phyloP scores from a whole-genome alignment of 2,888 invertebrate genomes.

The Pachymerium ferrugineum region DNA sequence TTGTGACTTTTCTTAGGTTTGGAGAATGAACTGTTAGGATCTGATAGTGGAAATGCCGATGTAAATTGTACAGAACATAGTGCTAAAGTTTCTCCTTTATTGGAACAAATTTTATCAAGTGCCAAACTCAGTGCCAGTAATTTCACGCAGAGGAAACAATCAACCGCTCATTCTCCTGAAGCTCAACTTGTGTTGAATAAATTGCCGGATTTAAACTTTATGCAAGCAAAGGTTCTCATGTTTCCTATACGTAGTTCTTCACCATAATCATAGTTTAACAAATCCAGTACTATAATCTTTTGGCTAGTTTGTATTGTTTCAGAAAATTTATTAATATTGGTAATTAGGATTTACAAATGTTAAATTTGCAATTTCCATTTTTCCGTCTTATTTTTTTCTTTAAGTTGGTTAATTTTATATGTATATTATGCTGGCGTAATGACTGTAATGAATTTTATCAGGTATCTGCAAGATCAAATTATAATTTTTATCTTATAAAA shows the following conservation, averaged over 20 bases:
- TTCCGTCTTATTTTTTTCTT: too few relatives aligned
- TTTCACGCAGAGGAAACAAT: conserved; percentile 38
- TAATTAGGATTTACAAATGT: too few relatives aligned
- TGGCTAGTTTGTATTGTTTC: too few relatives aligned
- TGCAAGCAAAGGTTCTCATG: conserved; percentile 49
- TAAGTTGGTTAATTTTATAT: too few relatives aligned
- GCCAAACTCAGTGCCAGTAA: conserved; percentile 43
- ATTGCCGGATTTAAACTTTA: conserved; percentile 47
- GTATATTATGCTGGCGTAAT: too few relatives aligned
- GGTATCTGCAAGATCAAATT: too few relatives aligned
- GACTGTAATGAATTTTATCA: too few relatives aligned
- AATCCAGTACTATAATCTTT: too few relatives aligned
- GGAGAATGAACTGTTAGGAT: conserved; percentile 42
- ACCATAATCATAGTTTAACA: background rate
- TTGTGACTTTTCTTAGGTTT: conserved; percentile 39
- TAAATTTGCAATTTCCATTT: too few relatives aligned
- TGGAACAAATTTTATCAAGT: conserved; percentile 45
- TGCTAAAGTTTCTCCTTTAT: conserved; percentile 41
- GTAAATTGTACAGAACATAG: conserved; percentile 5
- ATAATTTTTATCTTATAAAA: too few relatives aligned
- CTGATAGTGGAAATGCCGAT: conserved; percentile 36
- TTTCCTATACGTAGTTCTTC: conserved; percentile 42
- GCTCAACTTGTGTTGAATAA: conserved; percentile 44
- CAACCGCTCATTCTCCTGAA: conserved; percentile 42
- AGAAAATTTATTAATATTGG: too few relatives aligned